Percentiles rank a stretch among this genome's conserved stretches.
phyloP scores from a whole-genome alignment of 1,140 invertebrate genomes.

The Cheumatopsyche charites region DNA sequence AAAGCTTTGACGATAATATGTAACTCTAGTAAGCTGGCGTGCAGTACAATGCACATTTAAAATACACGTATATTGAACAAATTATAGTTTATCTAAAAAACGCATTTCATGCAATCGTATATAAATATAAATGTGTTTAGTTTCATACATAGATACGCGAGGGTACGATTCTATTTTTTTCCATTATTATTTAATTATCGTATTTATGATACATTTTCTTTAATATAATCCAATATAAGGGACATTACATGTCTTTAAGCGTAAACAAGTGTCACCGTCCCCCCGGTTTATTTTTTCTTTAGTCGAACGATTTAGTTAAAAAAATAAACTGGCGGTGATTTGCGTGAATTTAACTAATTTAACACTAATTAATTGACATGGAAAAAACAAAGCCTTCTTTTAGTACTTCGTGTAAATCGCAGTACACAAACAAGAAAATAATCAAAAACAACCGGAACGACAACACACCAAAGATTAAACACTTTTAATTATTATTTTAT shows the following conservation, averaged over 20 bases:
- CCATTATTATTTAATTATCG: not conserved
- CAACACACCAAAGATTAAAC: too few species aligned
- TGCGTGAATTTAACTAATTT: constrained; percentile 20
- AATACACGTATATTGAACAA: not conserved
- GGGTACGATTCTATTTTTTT: constrained; percentile 2
- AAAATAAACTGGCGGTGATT: constrained; percentile 21
- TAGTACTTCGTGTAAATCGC: too few species aligned
- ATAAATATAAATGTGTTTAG: constrained; percentile 1
- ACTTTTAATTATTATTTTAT: not conserved
- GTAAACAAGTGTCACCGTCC: not conserved
- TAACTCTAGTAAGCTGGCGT: constrained; percentile 11
- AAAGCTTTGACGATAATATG: constrained; percentile 6
- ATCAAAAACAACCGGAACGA: too few species aligned
- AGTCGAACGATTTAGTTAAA: not conserved
- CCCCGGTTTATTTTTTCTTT: not conserved
- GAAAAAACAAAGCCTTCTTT: constrained; percentile 3
- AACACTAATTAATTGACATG: constrained; percentile 17
- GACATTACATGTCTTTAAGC: not conserved
- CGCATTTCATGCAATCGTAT: constrained; percentile 13
- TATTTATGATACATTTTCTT: not conserved
- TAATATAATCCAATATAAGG: not conserved
- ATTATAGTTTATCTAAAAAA: not conserved
- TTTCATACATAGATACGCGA: constrained; percentile 5
- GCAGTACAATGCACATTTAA: constrained; percentile 7
- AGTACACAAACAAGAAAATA: too few species aligned